Conservation (phyloP, 2,113 vertebrate species). For the Mystacornis crossleyi region DNA sequence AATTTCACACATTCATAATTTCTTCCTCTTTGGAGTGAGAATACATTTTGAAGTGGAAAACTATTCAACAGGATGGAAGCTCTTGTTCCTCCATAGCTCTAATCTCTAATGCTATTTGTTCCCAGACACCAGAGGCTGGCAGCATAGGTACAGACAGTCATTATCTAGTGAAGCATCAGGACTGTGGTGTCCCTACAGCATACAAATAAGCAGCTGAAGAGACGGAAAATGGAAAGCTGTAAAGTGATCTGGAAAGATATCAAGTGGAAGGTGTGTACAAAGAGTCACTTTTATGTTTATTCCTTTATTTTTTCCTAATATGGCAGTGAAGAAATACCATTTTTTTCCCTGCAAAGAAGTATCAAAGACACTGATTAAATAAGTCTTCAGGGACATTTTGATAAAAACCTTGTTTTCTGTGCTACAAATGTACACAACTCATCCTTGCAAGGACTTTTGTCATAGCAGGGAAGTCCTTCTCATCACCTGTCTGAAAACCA, state of each 20-base stretch:
- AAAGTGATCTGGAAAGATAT: conserved; percentile 34
- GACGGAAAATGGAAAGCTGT: conserved; percentile 32
- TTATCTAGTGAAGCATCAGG: conserved; percentile 48
- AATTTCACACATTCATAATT: not conserved
- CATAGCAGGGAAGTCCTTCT: not conserved
- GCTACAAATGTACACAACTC: not conserved
- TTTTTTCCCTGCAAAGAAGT: not conserved
- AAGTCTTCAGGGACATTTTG: not conserved
- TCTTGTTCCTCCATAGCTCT: not conserved
- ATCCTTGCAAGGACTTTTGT: not conserved
- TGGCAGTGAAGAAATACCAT: not conserved
- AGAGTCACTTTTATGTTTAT: not conserved
- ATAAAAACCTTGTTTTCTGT: not conserved
- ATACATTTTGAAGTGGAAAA: not conserved
- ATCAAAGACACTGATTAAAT: not conserved
- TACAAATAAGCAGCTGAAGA: conserved; percentile 50
- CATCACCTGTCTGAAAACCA: not conserved
- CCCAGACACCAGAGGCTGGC: not conserved
- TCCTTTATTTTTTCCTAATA: not conserved
- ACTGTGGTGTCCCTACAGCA: conserved; percentile 11
- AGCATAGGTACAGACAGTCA: not conserved
- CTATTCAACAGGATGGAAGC: not conserved
- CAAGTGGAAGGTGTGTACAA: not conserved
- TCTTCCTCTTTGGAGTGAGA: not conserved
- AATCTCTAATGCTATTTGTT: conserved; percentile 12